Evolutionary conservation across 2,888 invertebrate genomes (phyloP).

Genomic region (Ophion slaviceki): DNA sequence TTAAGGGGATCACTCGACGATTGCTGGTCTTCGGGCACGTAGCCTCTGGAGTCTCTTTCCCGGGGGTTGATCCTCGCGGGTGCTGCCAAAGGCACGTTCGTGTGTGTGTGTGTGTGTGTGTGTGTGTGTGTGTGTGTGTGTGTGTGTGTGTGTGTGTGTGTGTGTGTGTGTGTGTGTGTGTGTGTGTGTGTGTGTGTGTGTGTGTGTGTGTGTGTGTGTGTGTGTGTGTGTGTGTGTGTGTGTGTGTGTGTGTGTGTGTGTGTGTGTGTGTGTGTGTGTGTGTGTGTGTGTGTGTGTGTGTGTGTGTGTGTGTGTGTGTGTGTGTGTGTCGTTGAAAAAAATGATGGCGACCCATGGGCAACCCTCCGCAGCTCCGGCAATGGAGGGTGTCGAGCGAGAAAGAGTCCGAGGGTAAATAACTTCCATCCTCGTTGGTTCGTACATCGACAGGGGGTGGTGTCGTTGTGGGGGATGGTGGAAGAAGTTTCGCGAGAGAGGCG

Average conservation of each 20-base stretch:
- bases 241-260: too few relatives aligned
- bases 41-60: constrained; percentile 21
- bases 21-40: constrained; percentile 18
- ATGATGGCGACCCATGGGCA: constrained; percentile 57
- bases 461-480: constrained; percentile 55
- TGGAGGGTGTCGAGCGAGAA: constrained; percentile 72
- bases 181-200: too few relatives aligned
- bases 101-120: neutral
- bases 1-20: neutral
- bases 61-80: constrained; percentile 35
- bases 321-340: constrained; percentile 27
- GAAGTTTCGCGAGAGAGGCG: constrained; percentile 40
- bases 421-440: constrained; percentile 76
- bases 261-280: too few relatives aligned
- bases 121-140: too few relatives aligned
- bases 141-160: too few relatives aligned
- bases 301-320: too few relatives aligned
- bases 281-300: too few relatives aligned
- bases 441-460: constrained; percentile 52
- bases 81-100: constrained; percentile 11
- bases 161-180: too few relatives aligned
- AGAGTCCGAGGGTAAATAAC: constrained; percentile 74
- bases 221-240: too few relatives aligned
- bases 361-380: constrained; percentile 48
- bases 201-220: too few relatives aligned